These are phyloP conservation scores for Drosophila nr. perissopoda DNA, from an alignment of 2,888 invertebrate species.

Conservation along the genomic window DNA sequence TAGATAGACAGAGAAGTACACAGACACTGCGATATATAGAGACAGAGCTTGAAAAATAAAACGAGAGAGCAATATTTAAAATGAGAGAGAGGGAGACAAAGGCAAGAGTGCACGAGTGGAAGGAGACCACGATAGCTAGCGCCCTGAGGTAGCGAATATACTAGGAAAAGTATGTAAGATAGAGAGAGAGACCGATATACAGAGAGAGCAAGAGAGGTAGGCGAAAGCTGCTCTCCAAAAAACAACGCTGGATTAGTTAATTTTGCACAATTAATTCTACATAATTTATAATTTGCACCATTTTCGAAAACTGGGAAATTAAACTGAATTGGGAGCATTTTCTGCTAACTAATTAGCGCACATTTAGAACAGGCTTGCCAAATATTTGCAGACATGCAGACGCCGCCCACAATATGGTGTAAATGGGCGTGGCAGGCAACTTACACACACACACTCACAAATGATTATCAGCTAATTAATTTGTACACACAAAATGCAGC, in stretches of 20 bases:
- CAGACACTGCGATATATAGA: not conserved
- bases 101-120: not conserved
- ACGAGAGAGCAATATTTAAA: fast-evolving
- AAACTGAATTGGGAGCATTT: not conserved
- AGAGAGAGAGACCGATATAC: not conserved
- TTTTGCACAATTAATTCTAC: conserved; percentile 78
- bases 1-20: not conserved
- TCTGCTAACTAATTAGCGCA: conserved; percentile 63
- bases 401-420: not conserved
- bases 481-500: conserved; percentile 64
- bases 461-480: conserved; percentile 62
- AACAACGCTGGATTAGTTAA: conserved; percentile 10
- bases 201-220: not conserved
- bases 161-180: fast-evolving
- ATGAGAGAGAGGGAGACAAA: not conserved
- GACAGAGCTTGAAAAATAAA: not conserved
- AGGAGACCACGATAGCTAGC: fast-evolving
- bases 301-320: conserved; percentile 2
- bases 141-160: not conserved
- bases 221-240: not conserved
- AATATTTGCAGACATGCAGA: conserved; percentile 56
- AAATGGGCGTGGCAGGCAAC: conserved; percentile 9
- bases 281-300: conserved; percentile 65
- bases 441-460: not conserved
- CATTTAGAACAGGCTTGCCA: conserved; percentile 65